Evolutionary conservation across 2,113 vertebrate species (phyloP).

Genomic region (Heterochromis multidens): DNA sequence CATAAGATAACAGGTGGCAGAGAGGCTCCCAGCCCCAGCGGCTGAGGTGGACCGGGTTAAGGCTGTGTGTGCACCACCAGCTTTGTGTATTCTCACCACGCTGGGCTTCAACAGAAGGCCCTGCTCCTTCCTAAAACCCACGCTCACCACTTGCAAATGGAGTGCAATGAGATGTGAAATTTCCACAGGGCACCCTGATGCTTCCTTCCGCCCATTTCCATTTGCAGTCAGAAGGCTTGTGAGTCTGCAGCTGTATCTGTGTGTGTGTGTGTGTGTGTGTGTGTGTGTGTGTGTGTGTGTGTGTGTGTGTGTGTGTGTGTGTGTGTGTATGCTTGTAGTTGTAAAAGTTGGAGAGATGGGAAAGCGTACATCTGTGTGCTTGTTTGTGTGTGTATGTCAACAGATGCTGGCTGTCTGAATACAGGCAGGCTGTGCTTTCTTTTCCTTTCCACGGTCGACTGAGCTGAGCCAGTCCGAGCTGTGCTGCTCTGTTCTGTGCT

Average conservation of each 20-base stretch:
- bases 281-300: neutral
- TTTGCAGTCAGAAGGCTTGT: slow-evolving; percentile 59
- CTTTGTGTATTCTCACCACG: slow-evolving; percentile 58
- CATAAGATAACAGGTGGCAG: slow-evolving; percentile 62
- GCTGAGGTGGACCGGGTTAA: slow-evolving; percentile 41
- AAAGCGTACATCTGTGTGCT: slow-evolving; percentile 42
- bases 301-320: neutral
- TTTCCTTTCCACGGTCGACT: slow-evolving; percentile 13
- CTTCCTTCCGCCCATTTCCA: slow-evolving; percentile 60
- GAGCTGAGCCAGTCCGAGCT: slow-evolving; percentile 37
- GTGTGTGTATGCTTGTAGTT: neutral
- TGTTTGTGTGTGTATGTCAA: slow-evolving; percentile 36
- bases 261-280: slow-evolving; percentile 1
- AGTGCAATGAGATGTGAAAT: slow-evolving; percentile 78
- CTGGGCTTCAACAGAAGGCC: slow-evolving; percentile 54
- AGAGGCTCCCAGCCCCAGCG: slow-evolving; percentile 11
- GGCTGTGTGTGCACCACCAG: slow-evolving; percentile 20
- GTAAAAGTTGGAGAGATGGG: slow-evolving; percentile 23
- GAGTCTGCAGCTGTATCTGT: slow-evolving; percentile 56
- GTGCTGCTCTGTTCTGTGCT: slow-evolving; percentile 16
- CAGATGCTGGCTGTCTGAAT: slow-evolving; percentile 64
- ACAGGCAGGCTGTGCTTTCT: slow-evolving; percentile 29
- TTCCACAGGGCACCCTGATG: slow-evolving; percentile 66
- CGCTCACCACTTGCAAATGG: slow-evolving; percentile 71
- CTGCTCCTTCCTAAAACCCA: slow-evolving; percentile 61